A percentile compares a stretch with the other conserved stretches of the same genome.
These are phyloP conservation scores for Desoria tigrina DNA, from an alignment of 2,888 invertebrate species.

Conservation along the genomic window DNA sequence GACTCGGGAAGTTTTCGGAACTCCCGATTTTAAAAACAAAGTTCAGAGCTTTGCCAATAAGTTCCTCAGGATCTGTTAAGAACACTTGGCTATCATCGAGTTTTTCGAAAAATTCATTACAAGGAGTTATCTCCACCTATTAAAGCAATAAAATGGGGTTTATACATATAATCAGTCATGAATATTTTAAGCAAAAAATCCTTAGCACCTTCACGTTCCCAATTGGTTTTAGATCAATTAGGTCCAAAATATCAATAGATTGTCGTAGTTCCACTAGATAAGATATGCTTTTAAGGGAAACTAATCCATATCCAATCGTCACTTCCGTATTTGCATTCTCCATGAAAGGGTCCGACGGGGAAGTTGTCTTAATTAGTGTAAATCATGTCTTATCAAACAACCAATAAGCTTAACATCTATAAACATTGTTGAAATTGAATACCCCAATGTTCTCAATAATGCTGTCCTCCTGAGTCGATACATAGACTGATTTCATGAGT, in stretches of 20 bases:
- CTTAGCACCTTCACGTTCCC: constrained; percentile 30
- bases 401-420: neutral
- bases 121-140: constrained; percentile 19
- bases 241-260: constrained; percentile 25
- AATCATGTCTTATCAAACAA: no score
- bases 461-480: constrained; percentile 27
- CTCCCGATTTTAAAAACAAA: constrained; percentile 22
- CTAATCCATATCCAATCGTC: constrained; percentile 27
- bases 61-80: constrained; percentile 29
- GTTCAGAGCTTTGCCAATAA: constrained; percentile 25
- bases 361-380: no score
- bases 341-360: constrained; percentile 36
- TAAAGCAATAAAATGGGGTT: neutral
- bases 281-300: constrained; percentile 34
- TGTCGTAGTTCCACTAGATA: constrained; percentile 29
- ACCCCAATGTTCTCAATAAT: neutral
- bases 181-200: no score
- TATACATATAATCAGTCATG: no score
- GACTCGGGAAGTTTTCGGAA: constrained; percentile 10
- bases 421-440: neutral
- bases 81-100: constrained; percentile 29
- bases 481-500: constrained; percentile 23
- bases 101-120: constrained; percentile 24
- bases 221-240: constrained; percentile 18
- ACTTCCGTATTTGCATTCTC: constrained; percentile 26